Evolutionary conservation across 2,797 vertebrate species (phyloP).

Genomic region (Acanthornis magna): DNA sequence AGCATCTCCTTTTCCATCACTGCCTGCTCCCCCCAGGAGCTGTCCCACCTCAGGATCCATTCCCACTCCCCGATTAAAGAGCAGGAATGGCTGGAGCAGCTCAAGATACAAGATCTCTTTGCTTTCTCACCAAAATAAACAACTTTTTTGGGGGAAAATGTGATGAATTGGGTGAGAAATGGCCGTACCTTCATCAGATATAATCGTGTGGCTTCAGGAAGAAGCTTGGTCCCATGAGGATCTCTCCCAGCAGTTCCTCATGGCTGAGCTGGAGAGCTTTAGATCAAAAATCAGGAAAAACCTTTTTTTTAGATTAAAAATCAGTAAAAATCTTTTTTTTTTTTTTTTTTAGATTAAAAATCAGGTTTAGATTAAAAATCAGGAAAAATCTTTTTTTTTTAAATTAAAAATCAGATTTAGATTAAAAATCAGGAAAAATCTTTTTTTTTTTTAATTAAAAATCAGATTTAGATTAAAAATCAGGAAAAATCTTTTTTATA

Average conservation of each 20-base stretch:
- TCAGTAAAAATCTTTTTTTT: too few relatives aligned
- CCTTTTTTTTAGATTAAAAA: not conserved
- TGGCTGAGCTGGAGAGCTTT: not conserved
- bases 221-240: not conserved
- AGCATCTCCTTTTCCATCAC: not conserved
- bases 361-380: too few relatives aligned
- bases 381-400: too few relatives aligned
- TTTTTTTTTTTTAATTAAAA: too few relatives aligned
- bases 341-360: too few relatives aligned
- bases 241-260: not conserved
- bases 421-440: too few relatives aligned
- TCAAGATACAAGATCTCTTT: accelerated
- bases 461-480: too few relatives aligned
- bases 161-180: not conserved
- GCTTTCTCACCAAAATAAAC: not conserved
- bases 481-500: too few relatives aligned
- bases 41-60: not conserved
- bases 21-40: not conserved
- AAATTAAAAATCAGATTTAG: too few relatives aligned
- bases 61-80: not conserved
- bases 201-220: accelerated
- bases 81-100: not conserved
- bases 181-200: not conserved
- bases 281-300: too few relatives aligned
- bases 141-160: accelerated